phyloP scores from a whole-genome alignment of 2,797 vertebrate species.

The Coregonus ussuriensis region DNA sequence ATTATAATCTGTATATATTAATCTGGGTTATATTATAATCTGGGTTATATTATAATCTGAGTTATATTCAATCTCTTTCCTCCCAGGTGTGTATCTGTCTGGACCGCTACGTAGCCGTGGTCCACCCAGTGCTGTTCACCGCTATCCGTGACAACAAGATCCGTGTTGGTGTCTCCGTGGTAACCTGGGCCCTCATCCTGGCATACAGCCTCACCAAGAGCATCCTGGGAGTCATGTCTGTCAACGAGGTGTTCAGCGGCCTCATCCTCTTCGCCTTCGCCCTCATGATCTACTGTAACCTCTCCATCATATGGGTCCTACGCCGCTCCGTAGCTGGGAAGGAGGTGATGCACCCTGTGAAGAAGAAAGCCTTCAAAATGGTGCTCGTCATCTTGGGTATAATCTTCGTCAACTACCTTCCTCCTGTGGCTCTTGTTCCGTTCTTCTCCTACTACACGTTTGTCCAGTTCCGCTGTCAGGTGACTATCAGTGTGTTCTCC shows the following conservation, averaged over 20 bases:
- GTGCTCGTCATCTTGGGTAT: conserved; percentile 72
- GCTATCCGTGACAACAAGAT: conserved; percentile 65
- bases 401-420: conserved; percentile 73
- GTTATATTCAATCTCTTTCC: neutral
- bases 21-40: too few relatives aligned
- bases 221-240: conserved; percentile 52
- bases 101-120: conserved; percentile 77
- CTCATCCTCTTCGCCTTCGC: conserved; percentile 70
- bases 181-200: conserved; percentile 66
- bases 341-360: conserved; percentile 75
- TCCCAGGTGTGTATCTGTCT: conserved; percentile 73
- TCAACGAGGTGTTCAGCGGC: conserved; percentile 64
- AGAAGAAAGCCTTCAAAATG: conserved; percentile 76
- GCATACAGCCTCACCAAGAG: conserved; percentile 64
- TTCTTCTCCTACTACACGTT: conserved; percentile 66
- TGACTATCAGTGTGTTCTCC: conserved; percentile 66
- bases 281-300: conserved; percentile 77
- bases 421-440: conserved; percentile 72
- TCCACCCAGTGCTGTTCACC: conserved; percentile 71
- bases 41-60: too few relatives aligned
- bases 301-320: conserved; percentile 77
- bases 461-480: conserved; percentile 63
- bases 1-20: too few relatives aligned
- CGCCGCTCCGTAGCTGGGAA: conserved; percentile 69
- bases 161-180: conserved; percentile 48